A percentile compares a stretch with the other conserved stretches of the same genome.
phyloP scores from a whole-genome alignment of 2,113 vertebrate species.

The Callionymus lyra region DNA sequence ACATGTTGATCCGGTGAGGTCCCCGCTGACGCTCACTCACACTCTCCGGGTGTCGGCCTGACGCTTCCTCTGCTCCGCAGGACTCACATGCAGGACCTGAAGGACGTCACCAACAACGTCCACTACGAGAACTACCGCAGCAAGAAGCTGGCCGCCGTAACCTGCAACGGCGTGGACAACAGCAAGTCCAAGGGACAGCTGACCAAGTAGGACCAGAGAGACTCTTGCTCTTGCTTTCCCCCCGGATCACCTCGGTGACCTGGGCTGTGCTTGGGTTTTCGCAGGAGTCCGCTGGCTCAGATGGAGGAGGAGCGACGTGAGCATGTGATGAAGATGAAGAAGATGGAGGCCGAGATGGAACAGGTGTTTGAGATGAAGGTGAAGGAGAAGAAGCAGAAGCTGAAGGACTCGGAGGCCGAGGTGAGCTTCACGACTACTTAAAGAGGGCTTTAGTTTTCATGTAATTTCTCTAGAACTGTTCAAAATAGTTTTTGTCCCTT shows the following conservation, averaged over 20 bases:
- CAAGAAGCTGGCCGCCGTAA: conserved; percentile 72
- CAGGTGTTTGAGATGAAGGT: conserved; percentile 81
- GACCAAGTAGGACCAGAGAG: conserved; percentile 56
- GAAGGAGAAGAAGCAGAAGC: conserved; percentile 76
- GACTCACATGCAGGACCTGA: conserved; percentile 76
- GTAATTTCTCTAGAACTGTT: no score
- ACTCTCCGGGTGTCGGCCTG: no score
- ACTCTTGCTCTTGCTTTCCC: no score
- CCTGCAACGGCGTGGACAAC: conserved; percentile 70
- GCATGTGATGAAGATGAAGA: conserved; percentile 77
- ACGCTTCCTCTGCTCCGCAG: conserved; percentile 24
- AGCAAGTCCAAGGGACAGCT: conserved; percentile 69
- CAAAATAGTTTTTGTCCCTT: no score
- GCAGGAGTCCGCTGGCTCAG: conserved; percentile 72
- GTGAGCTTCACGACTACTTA: no score
- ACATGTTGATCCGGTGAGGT: conserved; percentile 73
- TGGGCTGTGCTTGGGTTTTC: background rate
- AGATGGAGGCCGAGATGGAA: conserved; percentile 78
- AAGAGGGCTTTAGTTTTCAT: no score
- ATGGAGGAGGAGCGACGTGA: conserved; percentile 76
- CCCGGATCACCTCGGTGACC: no score
- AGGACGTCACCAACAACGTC: conserved; percentile 76
- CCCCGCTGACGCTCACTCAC: background rate
- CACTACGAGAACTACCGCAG: conserved; percentile 76
- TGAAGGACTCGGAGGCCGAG: conserved; percentile 77